Evolutionary conservation across 2,888 invertebrate species (phyloP).

Genomic region (Stenolophus ochropezus): DNA sequence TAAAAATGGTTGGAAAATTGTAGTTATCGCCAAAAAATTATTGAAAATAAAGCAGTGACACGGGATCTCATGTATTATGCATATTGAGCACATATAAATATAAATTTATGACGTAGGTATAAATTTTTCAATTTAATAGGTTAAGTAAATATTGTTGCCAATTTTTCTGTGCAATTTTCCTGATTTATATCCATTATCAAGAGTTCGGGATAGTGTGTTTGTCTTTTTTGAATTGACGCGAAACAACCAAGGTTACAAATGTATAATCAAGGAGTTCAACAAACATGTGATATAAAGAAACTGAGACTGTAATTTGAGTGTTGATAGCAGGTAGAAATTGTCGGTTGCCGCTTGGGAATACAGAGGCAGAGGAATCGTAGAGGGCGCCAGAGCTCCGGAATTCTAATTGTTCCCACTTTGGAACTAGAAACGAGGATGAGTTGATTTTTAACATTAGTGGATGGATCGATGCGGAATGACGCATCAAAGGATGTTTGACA

Average conservation of each 20-base stretch:
- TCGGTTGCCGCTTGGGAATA: neutral
- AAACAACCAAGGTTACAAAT: neutral
- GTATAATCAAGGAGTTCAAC: neutral
- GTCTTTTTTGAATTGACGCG: neutral
- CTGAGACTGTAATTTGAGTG: neutral
- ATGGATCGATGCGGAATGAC: neutral
- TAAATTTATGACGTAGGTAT: neutral
- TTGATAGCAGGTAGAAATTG: conserved; percentile 6
- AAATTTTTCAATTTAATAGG: neutral
- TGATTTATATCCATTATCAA: neutral
- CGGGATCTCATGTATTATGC: neutral
- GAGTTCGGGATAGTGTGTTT: neutral
- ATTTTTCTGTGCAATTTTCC: neutral
- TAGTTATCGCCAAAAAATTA: too few species aligned
- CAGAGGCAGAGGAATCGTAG: neutral
- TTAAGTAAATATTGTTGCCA: neutral
- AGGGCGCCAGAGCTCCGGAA: neutral
- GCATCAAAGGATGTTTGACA: neutral
- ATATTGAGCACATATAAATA: neutral
- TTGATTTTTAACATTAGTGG: neutral
- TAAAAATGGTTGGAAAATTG: too few species aligned
- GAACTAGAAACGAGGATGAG: neutral
- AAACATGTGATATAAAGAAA: neutral
- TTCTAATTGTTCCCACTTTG: neutral
- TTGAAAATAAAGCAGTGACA: neutral